phyloP scores from a whole-genome alignment of 2,113 vertebrate genomes.

The Gallinago paraguaiae region DNA sequence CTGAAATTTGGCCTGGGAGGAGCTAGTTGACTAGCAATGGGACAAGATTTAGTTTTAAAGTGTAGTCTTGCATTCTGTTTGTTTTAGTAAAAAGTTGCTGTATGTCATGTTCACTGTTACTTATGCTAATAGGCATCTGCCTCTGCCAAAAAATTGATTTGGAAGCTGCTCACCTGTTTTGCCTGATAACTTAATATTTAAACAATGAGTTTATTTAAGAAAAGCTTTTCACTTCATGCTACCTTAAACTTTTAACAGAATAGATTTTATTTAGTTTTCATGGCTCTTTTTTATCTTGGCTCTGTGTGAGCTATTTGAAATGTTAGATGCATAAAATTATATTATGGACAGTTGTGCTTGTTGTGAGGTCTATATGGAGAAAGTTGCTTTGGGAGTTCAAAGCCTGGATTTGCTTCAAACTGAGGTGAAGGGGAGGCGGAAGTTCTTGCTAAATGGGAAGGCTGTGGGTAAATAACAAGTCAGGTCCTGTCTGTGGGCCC shows the following conservation, averaged over 20 bases:
- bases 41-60: neutral
- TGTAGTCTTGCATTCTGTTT: neutral
- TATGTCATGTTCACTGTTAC: neutral
- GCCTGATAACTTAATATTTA: neutral
- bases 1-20: neutral
- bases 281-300: neutral
- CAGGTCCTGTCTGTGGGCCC: neutral
- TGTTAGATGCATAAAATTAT: neutral
- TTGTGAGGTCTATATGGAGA: neutral
- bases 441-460: neutral
- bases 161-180: neutral
- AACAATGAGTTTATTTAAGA: neutral
- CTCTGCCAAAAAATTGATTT: neutral
- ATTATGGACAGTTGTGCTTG: neutral
- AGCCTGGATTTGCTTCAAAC: neutral
- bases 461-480: neutral
- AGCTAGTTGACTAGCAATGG: neutral
- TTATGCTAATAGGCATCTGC: neutral
- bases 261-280: neutral
- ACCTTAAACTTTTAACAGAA: neutral
- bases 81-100: neutral
- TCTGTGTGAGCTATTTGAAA: neutral
- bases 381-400: neutral
- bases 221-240: neutral
- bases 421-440: neutral